These are phyloP conservation scores for Atta texana DNA, from an alignment of 1,140 invertebrate species.

Conservation along the genomic window DNA sequence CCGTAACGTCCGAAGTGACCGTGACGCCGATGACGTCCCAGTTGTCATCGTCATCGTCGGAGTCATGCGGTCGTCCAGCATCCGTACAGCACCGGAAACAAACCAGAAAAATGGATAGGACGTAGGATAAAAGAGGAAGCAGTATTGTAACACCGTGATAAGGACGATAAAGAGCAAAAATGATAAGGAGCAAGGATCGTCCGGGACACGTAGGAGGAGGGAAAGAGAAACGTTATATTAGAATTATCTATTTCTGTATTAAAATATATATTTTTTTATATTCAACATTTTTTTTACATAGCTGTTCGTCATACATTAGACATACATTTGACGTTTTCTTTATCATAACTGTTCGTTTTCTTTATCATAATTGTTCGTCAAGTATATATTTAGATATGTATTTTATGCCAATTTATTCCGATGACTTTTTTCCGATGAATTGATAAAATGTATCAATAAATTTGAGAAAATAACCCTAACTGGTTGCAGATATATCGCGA, in stretches of 20 bases:
- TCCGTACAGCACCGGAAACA: conserved; percentile 78
- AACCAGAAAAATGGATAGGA: conserved; percentile 55
- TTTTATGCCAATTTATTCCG: not conserved
- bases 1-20: conserved; percentile 70
- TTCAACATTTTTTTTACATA: not conserved
- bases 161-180: conserved; percentile 43
- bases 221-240: conserved; percentile 43
- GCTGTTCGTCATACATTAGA: too few relatives aligned
- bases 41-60: conserved; percentile 55
- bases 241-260: not conserved
- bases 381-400: not conserved
- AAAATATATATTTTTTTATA: not conserved
- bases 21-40: conserved; percentile 63
- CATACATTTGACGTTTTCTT: too few relatives aligned
- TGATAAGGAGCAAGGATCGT: conserved; percentile 24
- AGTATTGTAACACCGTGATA: conserved; percentile 53
- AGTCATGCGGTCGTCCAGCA: conserved; percentile 73
- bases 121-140: conserved; percentile 25
- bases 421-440: not conserved
- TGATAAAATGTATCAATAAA: not conserved
- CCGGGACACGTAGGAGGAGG: not conserved
- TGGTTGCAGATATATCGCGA: not conserved
- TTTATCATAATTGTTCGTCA: too few relatives aligned
- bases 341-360: too few relatives aligned
- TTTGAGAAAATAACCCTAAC: not conserved